Conservation (phyloP, 2,888 invertebrate genomes). For the Caenorhabditis drosophilae region DNA sequence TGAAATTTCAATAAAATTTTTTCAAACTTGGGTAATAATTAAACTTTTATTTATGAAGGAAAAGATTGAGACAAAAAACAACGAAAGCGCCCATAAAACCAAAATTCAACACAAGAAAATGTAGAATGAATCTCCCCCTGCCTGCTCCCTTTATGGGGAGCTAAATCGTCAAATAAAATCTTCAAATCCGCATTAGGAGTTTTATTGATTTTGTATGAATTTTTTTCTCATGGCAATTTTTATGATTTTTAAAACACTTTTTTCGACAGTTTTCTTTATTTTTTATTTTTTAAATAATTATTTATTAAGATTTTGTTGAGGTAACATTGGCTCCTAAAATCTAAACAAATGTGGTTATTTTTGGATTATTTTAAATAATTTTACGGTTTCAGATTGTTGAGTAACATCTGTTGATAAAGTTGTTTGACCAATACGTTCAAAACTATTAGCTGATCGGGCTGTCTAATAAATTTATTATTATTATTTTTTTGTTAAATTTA, state of each 20-base stretch:
- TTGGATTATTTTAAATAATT: background rate
- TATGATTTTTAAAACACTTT: background rate
- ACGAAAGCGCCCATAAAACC: too few species aligned
- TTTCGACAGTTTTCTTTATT: background rate
- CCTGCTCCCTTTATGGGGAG: background rate
- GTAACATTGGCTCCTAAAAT: slow-evolving; percentile 33
- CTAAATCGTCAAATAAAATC: background rate
- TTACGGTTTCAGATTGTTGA: slow-evolving; percentile 18
- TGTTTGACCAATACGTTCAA: background rate
- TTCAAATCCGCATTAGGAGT: background rate
- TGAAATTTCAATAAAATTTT: background rate
- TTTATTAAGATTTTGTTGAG: background rate
- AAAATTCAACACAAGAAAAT: too few species aligned
- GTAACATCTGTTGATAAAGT: slow-evolving; percentile 6
- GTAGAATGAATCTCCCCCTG: too few species aligned
- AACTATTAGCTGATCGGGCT: background rate
- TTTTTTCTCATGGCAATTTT: too few species aligned
- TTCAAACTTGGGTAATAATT: background rate
- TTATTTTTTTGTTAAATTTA: background rate
- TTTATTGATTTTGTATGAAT: too few species aligned
- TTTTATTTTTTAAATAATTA: background rate
- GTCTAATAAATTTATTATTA: background rate
- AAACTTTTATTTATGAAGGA: background rate
- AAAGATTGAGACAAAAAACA: background rate
- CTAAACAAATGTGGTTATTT: slow-evolving; percentile 6